Conservation (phyloP, 2,797 vertebrate species). For the Trachops cirrhosus region DNA sequence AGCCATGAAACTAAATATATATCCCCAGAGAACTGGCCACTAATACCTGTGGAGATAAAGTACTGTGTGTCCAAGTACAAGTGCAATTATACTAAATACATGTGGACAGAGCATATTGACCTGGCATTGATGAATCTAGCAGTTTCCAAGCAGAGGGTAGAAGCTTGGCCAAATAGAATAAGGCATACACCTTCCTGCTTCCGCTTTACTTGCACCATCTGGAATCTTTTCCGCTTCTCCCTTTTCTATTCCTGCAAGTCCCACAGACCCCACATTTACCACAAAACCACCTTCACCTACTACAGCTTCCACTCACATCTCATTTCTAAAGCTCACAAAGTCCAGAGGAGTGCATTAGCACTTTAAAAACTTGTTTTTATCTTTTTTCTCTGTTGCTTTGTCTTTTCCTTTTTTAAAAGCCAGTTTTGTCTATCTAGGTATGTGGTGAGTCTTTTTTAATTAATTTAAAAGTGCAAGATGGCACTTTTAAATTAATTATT, state of each 20-base stretch:
- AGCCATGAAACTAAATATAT: not conserved
- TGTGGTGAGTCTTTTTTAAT: not conserved
- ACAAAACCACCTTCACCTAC: not conserved
- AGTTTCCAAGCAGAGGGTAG: not conserved
- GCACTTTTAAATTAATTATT: not conserved
- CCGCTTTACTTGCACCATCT: not conserved
- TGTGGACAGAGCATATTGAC: not conserved
- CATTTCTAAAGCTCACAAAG: not conserved
- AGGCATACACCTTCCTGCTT: not conserved
- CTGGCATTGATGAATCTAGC: not conserved
- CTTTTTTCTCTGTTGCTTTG: not conserved
- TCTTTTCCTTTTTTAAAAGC: not conserved
- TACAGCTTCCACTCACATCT: not conserved
- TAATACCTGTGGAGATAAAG: not conserved
- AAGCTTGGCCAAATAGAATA: not conserved
- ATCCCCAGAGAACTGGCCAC: not conserved
- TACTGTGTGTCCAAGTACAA: not conserved
- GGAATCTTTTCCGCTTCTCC: not conserved
- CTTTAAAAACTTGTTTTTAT: not conserved
- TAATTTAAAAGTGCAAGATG: no score
- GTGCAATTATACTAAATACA: not conserved
- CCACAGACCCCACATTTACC: not conserved
- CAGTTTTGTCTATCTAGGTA: not conserved
- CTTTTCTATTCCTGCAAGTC: not conserved
- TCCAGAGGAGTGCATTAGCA: not conserved